These are phyloP conservation scores for Peromyscus eremicus DNA, from an alignment of 2,797 vertebrate genomes.

Conservation along the genomic window DNA sequence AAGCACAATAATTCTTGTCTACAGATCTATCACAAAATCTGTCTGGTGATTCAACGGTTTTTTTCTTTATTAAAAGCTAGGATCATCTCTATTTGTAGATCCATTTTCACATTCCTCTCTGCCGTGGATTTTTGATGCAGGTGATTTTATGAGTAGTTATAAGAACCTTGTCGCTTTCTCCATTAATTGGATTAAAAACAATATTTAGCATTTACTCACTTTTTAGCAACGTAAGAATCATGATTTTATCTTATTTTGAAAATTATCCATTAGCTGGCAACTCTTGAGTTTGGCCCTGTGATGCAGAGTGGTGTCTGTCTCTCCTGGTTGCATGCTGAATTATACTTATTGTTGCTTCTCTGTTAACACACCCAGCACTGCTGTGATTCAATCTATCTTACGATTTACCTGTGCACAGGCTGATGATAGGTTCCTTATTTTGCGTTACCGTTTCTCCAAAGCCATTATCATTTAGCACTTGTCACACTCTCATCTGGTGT, in stretches of 20 bases:
- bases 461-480: not conserved
- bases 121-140: not conserved
- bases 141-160: not conserved
- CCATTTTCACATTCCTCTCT: not conserved
- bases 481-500: not conserved
- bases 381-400: constrained; percentile 18
- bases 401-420: not conserved
- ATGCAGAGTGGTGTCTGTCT: not conserved
- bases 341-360: not conserved
- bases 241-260: constrained; percentile 26
- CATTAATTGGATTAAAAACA: constrained; percentile 3
- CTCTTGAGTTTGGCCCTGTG: not conserved
- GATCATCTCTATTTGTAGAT: not conserved
- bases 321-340: not conserved
- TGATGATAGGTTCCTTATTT: constrained; percentile 1
- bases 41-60: not conserved
- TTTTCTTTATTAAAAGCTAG: not conserved
- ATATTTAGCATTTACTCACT: not conserved
- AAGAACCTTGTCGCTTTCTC: not conserved
- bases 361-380: not conserved
- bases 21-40: not conserved
- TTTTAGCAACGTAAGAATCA: not conserved
- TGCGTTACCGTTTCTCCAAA: constrained; percentile 26
- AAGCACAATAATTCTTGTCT: not conserved
- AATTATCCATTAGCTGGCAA: constrained; percentile 11